Evolutionary conservation across 2,888 invertebrate species (phyloP), one percentile per base, ranked within the genome.

Genomic region (Agonopterix subpropinquella): DNA sequence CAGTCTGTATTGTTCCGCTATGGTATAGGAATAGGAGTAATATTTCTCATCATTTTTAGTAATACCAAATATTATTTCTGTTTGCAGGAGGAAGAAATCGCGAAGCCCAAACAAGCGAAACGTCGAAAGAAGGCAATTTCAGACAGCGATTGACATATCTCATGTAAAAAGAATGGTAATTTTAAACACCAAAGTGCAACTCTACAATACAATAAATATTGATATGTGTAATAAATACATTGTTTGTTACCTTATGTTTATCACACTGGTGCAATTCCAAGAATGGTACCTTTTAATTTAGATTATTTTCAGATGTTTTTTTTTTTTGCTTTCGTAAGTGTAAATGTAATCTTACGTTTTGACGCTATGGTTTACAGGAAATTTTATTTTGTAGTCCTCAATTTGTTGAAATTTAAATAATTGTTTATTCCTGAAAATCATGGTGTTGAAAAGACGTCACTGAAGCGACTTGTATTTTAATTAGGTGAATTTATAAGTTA

Each of bases 111-210:
- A 83, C 95, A 95, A 84, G 94, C 95, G 55, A 97, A 97, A 83
- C 95, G 96, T 76, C 91, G 97, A 83, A 96, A 96, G 93, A 95
- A 95, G 90, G 93, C 95, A 51, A 93, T 95, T 77, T 96, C 95
- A 59, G 97, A 97, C 85, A 97, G 96, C 86, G 97, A 97, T 92
- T 97, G 94, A 96, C 92, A 88, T 83, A 86, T 78, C 75, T 79
- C 69, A 64, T 73, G 66, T 67, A 70, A 75, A 73, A 74, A 65
- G 58, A 67, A 78, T 65, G 73, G 77, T 83, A 80, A 77, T 77
- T 73, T 71, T 70, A 78, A 77, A 88, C 84, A 85, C 84, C 85
- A 87, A 87, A 88, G 87, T 89, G 86, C 85, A 85, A 87, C 88
- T 84, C 81, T 76, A 80, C 78, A 79, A 79, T 77, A 80, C 79